Evolutionary conservation across 1,140 invertebrate genomes (phyloP), one percentile per base, ranked within the genome.

Genomic region (Littorina saxatilis): DNA sequence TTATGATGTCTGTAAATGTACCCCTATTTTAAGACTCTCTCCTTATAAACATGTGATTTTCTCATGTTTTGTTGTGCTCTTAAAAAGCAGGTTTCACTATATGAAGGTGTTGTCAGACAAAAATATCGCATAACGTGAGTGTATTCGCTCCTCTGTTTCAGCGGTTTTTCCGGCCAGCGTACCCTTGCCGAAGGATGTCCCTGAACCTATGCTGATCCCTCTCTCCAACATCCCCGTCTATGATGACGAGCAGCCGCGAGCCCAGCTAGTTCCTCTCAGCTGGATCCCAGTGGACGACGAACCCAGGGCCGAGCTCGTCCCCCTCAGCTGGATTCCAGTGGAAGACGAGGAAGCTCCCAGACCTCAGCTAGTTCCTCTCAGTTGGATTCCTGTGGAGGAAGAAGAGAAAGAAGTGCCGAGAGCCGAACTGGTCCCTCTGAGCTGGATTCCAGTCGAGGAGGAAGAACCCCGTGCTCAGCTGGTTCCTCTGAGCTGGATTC

Each of bases 211-310:
- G 43, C 39, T 79, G 78, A 29, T 79, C 17, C 78, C 78, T 23
- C 78, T 79, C 11, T 79, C 78, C n/a, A 37, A 68, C 78, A 68
- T 79, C n/a, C 78, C 78, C 27, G 61, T 68, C 32, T 23, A n/a
- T 27, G 66, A 68, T 1, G n/a, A n/a, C n/a, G n/a, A n/a, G n/a
- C n/a, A n/a, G n/a, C n/a, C n/a, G n/a, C n/a, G 37, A 63, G 78
- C 78, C n/a, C 17, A 79, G 20, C 39, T 79, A 40, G 39, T 70
- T 17, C 78, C 78, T 50, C 78, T 79, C n/a, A 68, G 58, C 37
- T 32, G 43, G 58, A 70, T 79, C 39, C 74, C 74, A 0, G 52
- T 77, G 20, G 40, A n/a, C n/a, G 37, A 29, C 7, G 66, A 68
- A 32, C 74, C 74, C 0, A 47, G 40, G 35, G 37, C 78, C n/a